phyloP scores from a whole-genome alignment of 2,797 vertebrate genomes.

The Mus minutoides region DNA sequence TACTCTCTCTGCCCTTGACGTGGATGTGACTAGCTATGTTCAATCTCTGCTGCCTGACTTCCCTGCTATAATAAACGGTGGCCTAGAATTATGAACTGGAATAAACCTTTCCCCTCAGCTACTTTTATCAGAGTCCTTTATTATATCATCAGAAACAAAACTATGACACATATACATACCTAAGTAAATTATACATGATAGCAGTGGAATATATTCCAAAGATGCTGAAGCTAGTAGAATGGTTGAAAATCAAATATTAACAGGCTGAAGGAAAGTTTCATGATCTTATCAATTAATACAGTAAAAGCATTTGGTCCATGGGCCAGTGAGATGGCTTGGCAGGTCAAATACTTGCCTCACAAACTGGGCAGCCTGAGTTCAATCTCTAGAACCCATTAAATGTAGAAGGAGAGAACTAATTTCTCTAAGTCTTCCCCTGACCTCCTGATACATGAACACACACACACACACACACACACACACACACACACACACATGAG shows the following conservation, averaged over 20 bases:
- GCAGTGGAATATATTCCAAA: background rate
- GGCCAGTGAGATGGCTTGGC: background rate
- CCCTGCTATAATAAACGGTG: background rate
- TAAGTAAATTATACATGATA: background rate
- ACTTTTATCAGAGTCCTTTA: background rate
- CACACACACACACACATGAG: background rate
- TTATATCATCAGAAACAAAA: background rate
- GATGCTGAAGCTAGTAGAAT: background rate
- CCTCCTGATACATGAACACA: background rate
- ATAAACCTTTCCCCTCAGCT: background rate
- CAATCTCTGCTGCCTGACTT: background rate
- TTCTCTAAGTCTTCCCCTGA: background rate
- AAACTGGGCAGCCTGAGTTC: background rate
- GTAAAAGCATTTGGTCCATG: background rate
- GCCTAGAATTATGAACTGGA: background rate
- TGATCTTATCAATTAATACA: background rate
- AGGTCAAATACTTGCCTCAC: background rate
- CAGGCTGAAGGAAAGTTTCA: background rate
- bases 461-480: background rate
- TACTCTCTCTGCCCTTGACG: background rate
- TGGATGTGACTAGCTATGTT: background rate
- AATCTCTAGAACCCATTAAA: background rate
- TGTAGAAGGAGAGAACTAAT: background rate
- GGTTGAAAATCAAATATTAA: constrained; percentile 29
- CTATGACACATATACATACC: background rate